phyloP scores from a whole-genome alignment of 1,140 invertebrate genomes.

The Rhopalosiphum padi region DNA sequence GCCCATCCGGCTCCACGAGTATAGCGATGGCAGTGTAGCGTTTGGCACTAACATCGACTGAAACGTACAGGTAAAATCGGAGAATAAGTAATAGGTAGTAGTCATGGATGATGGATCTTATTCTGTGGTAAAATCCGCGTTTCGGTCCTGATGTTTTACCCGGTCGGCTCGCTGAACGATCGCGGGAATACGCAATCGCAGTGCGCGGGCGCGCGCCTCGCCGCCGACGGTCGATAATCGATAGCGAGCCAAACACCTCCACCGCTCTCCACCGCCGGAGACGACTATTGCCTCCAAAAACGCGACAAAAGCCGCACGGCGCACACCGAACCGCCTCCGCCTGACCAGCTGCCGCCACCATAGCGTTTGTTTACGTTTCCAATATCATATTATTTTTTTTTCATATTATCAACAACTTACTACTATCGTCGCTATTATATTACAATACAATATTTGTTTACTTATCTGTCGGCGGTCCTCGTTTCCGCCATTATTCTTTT shows the following conservation, averaged over 20 bases:
- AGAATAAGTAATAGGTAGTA: too few relatives aligned
- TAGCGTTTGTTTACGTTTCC: conserved; percentile 44
- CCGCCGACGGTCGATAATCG: not conserved
- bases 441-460: not conserved
- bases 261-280: not conserved
- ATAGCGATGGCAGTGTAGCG: too few relatives aligned
- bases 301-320: not conserved
- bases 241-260: not conserved
- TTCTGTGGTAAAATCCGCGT: too few relatives aligned
- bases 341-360: not conserved
- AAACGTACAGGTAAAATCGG: too few relatives aligned
- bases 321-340: too few relatives aligned
- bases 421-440: not conserved
- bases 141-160: too few relatives aligned
- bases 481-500: not conserved
- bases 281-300: not conserved
- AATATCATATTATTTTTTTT: not conserved
- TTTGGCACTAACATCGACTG: too few relatives aligned
- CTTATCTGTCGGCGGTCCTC: not conserved
- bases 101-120: too few relatives aligned
- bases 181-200: too few relatives aligned
- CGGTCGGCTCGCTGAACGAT: too few relatives aligned
- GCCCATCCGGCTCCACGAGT: too few relatives aligned
- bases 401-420: not conserved
- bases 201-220: not conserved